A percentile compares a stretch with the other conserved stretches of the same genome.
phyloP scores from a whole-genome alignment of 2,888 invertebrate genomes.

The Arrhopalites spinosus region DNA sequence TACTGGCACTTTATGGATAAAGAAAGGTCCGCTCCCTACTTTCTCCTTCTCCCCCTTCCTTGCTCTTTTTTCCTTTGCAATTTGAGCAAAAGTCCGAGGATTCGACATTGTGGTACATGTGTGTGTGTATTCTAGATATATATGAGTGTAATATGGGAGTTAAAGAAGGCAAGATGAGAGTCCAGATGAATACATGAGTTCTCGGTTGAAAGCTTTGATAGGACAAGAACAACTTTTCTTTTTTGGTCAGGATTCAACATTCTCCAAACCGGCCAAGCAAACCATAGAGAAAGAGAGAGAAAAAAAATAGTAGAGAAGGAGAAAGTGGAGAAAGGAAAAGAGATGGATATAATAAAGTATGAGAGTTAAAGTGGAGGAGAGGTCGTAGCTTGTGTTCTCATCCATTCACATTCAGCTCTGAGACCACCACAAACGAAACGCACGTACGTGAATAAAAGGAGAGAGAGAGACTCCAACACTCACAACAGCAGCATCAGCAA shows the following conservation, averaged over 20 bases:
- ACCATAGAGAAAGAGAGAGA: not conserved
- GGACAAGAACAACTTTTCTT: not conserved
- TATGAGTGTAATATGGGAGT: no score
- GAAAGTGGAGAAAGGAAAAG: no score
- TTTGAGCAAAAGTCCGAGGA: not conserved
- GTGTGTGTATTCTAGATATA: conserved; percentile 3
- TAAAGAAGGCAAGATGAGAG: not conserved
- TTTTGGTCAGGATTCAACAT: not conserved
- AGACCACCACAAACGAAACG: not conserved
- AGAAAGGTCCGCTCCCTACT: not conserved
- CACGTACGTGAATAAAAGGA: not conserved
- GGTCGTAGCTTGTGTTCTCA: no score
- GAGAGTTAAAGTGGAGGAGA: no score
- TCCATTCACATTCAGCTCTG: not conserved
- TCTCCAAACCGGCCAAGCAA: no score
- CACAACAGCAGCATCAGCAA: not conserved
- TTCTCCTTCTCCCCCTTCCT: not conserved
- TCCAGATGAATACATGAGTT: not conserved
- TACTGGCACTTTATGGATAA: conserved; percentile 8
- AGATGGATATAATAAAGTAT: no score
- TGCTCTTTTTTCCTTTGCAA: not conserved
- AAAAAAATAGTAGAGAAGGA: no score
- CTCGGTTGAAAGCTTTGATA: not conserved
- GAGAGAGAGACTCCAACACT: not conserved
- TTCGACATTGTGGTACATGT: not conserved